Percentiles rank a stretch among this genome's conserved stretches.
These are phyloP conservation scores for Chiloscyllium plagiosum DNA, from an alignment of 2,113 vertebrate genomes.

Conservation along the genomic window DNA sequence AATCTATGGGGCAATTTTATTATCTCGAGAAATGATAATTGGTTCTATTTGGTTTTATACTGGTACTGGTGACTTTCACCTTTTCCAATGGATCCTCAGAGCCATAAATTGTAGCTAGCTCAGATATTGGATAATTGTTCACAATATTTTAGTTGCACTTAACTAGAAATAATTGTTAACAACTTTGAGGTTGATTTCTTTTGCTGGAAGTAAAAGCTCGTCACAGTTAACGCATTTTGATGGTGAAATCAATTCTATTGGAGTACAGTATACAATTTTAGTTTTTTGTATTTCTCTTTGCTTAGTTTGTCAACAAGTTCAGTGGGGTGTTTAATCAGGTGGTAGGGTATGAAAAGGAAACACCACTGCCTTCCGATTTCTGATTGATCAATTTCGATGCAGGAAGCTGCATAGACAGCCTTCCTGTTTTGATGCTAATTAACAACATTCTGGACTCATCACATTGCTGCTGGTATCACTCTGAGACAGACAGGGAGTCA, in stretches of 20 bases:
- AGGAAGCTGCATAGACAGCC: background rate
- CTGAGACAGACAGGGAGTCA: too few relatives aligned
- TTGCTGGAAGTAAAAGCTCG: background rate
- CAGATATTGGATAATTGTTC: background rate
- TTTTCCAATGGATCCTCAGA: background rate
- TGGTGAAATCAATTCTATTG: background rate
- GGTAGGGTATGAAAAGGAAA: background rate
- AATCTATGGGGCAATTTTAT: background rate
- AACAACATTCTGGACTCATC: background rate
- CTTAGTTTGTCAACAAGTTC: background rate
- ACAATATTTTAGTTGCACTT: background rate
- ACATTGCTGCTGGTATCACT: too few relatives aligned
- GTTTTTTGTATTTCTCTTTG: background rate
- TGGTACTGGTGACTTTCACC: background rate
- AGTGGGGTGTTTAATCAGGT: background rate
- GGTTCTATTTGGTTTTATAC: background rate
- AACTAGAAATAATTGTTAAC: background rate
- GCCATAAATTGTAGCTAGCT: background rate
- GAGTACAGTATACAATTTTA: background rate
- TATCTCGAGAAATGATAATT: background rate
- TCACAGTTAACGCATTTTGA: background rate
- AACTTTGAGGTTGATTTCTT: slow-evolving; percentile 9
- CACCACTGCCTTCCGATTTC: background rate
- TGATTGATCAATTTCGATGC: background rate
- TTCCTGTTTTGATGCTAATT: too few relatives aligned